phyloP scores from a whole-genome alignment of 2,888 invertebrate species.

The Odontothrips loti region DNA sequence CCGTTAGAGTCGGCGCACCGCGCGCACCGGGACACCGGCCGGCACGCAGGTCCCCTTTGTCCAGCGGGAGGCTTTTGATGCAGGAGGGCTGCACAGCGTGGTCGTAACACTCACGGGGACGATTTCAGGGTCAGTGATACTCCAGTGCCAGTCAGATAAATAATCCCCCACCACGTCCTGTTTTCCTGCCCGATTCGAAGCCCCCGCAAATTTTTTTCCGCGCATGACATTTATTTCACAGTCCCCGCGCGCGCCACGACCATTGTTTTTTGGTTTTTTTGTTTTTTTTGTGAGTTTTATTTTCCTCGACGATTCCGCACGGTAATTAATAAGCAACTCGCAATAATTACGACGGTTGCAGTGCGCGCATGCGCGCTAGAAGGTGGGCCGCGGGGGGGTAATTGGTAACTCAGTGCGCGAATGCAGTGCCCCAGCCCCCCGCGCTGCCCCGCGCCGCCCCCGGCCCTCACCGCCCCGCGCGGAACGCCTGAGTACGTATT shows the following conservation, averaged over 20 bases:
- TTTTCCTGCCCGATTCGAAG: no score
- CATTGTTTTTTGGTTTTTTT: neutral
- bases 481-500: neutral
- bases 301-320: neutral
- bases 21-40: neutral
- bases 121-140: no score
- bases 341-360: neutral
- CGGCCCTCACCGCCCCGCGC: neutral
- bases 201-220: no score
- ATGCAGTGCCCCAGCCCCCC: neutral
- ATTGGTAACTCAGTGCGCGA: neutral
- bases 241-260: neutral
- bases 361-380: neutral
- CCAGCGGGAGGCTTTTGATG: neutral
- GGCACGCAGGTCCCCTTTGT: neutral
- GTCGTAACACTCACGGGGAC: no score
- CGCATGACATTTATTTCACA: neutral
- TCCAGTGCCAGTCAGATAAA: no score
- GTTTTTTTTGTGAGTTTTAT: neutral
- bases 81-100: neutral
- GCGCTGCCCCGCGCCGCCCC: neutral
- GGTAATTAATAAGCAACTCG: constrained; percentile 7
- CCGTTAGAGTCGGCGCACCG: neutral
- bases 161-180: no score
- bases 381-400: neutral